Evolutionary conservation across 2,797 vertebrate species (phyloP).

Genomic region (Staurois parvus): DNA sequence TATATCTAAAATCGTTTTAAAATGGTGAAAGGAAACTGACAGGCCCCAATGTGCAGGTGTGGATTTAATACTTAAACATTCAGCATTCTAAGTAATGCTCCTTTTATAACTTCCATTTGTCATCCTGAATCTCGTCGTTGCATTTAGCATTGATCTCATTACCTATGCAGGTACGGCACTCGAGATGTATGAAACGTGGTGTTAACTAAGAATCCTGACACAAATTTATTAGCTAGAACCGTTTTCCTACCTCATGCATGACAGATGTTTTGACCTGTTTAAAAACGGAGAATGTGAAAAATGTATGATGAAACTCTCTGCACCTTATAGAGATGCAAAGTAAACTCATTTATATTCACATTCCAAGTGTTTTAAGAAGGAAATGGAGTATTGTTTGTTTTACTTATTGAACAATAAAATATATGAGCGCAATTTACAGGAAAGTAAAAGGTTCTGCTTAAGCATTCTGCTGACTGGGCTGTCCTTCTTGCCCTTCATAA

Average conservation of each 20-base stretch:
- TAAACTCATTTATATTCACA: constrained; percentile 39
- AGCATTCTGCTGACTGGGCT: not conserved
- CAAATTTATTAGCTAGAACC: constrained; percentile 52
- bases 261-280: constrained; percentile 54
- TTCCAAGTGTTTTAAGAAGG: not conserved
- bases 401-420: constrained; percentile 25
- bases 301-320: constrained; percentile 19
- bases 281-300: constrained; percentile 36
- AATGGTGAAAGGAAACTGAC: constrained; percentile 27
- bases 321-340: constrained; percentile 22
- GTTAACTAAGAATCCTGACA: constrained; percentile 55
- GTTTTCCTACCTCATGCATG: constrained; percentile 31
- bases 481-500: not conserved
- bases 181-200: constrained; percentile 31
- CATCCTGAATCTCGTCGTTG: constrained; percentile 47
- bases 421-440: not conserved
- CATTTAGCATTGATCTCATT: constrained; percentile 53
- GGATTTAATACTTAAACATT: constrained; percentile 43
- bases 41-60: constrained; percentile 41
- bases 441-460: not conserved
- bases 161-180: constrained; percentile 34
- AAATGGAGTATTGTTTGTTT: constrained; percentile 3
- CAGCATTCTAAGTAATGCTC: constrained; percentile 45
- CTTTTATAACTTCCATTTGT: constrained; percentile 52
- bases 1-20: constrained; percentile 34